These are phyloP conservation scores for Melipona bicolor DNA, from an alignment of 2,888 invertebrate species.

Conservation along the genomic window DNA sequence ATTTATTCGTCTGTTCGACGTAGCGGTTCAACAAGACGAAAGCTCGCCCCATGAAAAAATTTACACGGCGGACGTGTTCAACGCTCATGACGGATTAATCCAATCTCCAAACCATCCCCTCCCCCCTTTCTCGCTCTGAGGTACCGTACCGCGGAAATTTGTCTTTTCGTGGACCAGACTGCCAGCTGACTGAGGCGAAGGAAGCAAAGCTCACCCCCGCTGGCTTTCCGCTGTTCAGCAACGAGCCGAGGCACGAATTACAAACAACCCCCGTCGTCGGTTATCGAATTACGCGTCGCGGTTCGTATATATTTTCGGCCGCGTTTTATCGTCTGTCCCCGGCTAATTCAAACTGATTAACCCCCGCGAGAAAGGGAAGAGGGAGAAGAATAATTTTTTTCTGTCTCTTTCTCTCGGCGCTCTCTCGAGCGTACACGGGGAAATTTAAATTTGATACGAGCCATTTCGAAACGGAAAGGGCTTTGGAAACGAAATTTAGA, in stretches of 20 bases:
- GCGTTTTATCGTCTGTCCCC: neutral
- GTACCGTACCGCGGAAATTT: slow-evolving; percentile 3
- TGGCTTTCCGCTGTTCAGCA: slow-evolving; percentile 1
- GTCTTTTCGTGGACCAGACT: neutral
- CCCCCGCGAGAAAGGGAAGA: neutral
- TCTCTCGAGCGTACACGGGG: neutral
- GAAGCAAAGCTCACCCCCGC: neutral
- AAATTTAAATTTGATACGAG: neutral
- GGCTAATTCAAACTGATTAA: slow-evolving; percentile 23
- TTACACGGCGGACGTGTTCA: neutral
- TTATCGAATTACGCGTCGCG: slow-evolving; percentile 32
- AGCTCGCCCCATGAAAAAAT: neutral
- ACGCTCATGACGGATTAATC: slow-evolving; percentile 8
- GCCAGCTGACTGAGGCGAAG: neutral
- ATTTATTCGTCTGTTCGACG: slow-evolving; percentile 1
- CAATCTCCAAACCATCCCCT: neutral
- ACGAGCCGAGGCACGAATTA: slow-evolving; percentile 16
- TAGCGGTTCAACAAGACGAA: neutral
- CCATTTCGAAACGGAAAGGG: neutral
- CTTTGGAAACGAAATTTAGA: slow-evolving; percentile 3
- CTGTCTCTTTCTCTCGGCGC: too few relatives aligned
- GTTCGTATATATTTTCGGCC: slow-evolving; percentile 1
- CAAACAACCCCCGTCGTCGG: slow-evolving; percentile 16
- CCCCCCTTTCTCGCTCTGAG: neutral
- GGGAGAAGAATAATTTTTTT: neutral